phyloP scores from a whole-genome alignment of 2,888 invertebrate species.

The Chymomyza procnemis region DNA sequence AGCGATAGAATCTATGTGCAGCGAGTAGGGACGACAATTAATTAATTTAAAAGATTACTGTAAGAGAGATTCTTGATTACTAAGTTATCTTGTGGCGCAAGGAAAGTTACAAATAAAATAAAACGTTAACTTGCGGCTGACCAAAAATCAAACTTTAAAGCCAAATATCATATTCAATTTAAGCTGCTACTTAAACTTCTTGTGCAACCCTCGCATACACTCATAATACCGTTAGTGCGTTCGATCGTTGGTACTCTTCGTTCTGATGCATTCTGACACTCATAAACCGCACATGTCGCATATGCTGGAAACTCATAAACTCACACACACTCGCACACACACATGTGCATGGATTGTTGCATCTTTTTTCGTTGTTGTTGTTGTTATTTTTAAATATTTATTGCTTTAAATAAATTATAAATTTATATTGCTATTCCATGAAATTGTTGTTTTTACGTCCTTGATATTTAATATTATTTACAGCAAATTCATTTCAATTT shows the following conservation, averaged over 20 bases:
- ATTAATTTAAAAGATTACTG: too few species aligned
- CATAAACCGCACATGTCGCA: slow-evolving; percentile 47
- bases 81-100: too few species aligned
- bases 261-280: slow-evolving; percentile 26
- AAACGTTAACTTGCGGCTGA: too few species aligned
- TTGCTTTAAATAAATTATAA: slow-evolving; percentile 36
- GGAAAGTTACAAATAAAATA: too few species aligned
- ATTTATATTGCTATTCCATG: slow-evolving; percentile 21
- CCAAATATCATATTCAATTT: too few species aligned
- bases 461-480: slow-evolving; percentile 18
- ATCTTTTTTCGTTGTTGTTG: too few species aligned
- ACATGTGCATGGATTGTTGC: slow-evolving; percentile 20
- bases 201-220: too few species aligned
- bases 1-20: too few species aligned
- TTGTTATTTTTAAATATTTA: slow-evolving; percentile 17
- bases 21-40: too few species aligned
- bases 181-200: too few species aligned
- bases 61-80: too few species aligned
- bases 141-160: too few species aligned
- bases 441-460: background rate
- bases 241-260: background rate
- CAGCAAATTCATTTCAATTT: slow-evolving; percentile 30
- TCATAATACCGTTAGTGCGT: background rate
- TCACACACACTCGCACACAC: background rate
- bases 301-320: background rate